Base-by-base conservation (phyloP, 2,113 vertebrate species). In the Chrysochloris asiatica region DNA sequence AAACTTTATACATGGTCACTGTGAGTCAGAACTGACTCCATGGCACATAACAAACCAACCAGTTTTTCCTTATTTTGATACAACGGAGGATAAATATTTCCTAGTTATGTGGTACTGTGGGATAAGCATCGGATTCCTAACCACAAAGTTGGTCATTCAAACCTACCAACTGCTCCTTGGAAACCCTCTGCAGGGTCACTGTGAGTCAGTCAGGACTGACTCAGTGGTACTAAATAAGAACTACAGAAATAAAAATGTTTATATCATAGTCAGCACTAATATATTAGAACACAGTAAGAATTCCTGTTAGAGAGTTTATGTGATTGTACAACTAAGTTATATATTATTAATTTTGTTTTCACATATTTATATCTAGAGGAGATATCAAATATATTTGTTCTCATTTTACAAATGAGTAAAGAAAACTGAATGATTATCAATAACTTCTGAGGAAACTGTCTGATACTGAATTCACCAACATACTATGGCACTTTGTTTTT, bases 41-140 rank as follows among this genome's bases (percentile, higher is more conserved):
- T n/a, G n/a, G n/a, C n/a, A n/a, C n/a, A n/a, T n/a, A n/a, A n/a
- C n/a, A n/a, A n/a, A n/a, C n/a, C n/a, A n/a, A n/a, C n/a, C n/a
- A n/a, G 78, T 86, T 56, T 41, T 3, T 82, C 36, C 78, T 81
- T 30, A 83, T 90, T 94, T 85, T 43, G 71, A 76, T 76, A 72
- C 67, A 28, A 47, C 87, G 30, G 28, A 63, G 88, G 50, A 80
- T 47, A 91, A 92, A 9, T 26, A 87, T 86, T 92, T 95, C 89
- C 47, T 12, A 52, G 17, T 80, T 81, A 65, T 28, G n/a, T n/a
- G n/a, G n/a, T n/a, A n/a, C n/a, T n/a, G n/a, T n/a, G n/a, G n/a
- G n/a, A n/a, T n/a, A n/a, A n/a, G n/a, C n/a, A n/a, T n/a, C n/a
- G n/a, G n/a, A n/a, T n/a, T n/a, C n/a, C n/a, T n/a, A n/a, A n/a